phyloP scores from a whole-genome alignment of 2,888 invertebrate genomes.

The Nysson spinosus region DNA sequence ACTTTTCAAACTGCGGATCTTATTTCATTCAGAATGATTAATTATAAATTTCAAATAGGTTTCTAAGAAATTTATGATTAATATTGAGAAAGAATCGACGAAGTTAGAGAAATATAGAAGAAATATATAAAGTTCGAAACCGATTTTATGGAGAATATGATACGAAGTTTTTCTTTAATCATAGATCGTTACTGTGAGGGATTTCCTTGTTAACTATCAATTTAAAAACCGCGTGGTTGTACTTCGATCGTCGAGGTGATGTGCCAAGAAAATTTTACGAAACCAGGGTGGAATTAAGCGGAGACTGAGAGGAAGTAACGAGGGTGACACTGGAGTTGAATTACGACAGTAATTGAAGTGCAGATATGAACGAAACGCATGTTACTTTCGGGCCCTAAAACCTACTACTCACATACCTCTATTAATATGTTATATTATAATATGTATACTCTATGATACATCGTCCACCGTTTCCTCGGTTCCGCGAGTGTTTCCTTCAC shows the following conservation, averaged over 20 bases:
- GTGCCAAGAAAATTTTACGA: neutral
- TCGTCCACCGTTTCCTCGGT: neutral
- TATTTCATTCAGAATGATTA: too few species aligned
- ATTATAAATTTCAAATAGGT: too few species aligned
- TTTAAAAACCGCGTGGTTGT: neutral
- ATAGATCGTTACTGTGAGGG: too few species aligned
- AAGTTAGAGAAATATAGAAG: too few species aligned
- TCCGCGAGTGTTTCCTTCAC: neutral
- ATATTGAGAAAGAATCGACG: too few species aligned
- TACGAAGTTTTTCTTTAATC: too few species aligned
- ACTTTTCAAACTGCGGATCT: too few species aligned
- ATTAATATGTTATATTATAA: conserved; percentile 4
- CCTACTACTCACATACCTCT: neutral
- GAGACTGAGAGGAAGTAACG: conserved; percentile 1
- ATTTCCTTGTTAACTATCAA: too few species aligned
- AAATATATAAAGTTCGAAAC: too few species aligned
- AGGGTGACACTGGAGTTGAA: neutral
- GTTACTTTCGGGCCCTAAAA: conserved; percentile 10
- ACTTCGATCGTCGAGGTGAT: neutral
- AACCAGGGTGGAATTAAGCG: neutral
- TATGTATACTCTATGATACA: neutral
- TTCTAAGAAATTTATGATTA: too few species aligned
- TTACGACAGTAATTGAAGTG: conserved; percentile 2
- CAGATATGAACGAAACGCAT: neutral
- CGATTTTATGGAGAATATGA: too few species aligned